Base-by-base conservation (phyloP, 1,140 invertebrate genomes). In the Papilio machaon region DNA sequence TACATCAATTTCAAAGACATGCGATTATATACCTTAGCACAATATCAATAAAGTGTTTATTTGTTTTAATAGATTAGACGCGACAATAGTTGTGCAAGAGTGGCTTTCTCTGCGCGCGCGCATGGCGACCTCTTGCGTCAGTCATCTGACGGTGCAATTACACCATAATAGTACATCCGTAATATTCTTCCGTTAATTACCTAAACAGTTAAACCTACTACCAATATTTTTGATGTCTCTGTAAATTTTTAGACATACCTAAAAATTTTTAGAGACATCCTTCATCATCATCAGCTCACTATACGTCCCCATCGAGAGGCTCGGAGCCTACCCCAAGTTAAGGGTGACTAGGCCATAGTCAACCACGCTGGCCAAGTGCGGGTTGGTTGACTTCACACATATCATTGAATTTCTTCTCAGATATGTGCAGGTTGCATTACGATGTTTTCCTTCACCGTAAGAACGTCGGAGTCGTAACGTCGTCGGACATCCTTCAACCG, bases 121-220 rank as follows among this genome's bases (percentile, higher is more conserved):
- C 64, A 76, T 23, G 77, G 76, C 76, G 35, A 78, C 77, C 58
- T 79, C 58, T 79, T 79, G 77, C 77, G 77, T 79, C 58, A 79
- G 15, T 43, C 54, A 78, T 64, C 77, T 79, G 38, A 79, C 77
- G 35, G 38, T 79, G 38, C 54, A 67, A 79, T 67, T 79, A 79
- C 75, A 77, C 47, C 47, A 77, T 52, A n/a, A 58, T 11, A 17
- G 35, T 79, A 64, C 54, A 47, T 79, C 77, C 77, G 35, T 38
- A 79, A n/a, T 67, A 13, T 35, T 10, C 17, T 58, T 58, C 54
- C 54, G n/a, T 7, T 58, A 9, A 58, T 19, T 19, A 58, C n/a
- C 54, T 2, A 19, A n/a, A 58, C n/a, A 19, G 52, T 54, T 19
- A 17, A 43, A 43, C 6, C 13, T 17, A 58, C 7, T 58, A 19